Percentiles rank a stretch among this genome's conserved stretches.
Conservation (phyloP, 2,888 invertebrate species). For the Cantharis flavilabris region DNA sequence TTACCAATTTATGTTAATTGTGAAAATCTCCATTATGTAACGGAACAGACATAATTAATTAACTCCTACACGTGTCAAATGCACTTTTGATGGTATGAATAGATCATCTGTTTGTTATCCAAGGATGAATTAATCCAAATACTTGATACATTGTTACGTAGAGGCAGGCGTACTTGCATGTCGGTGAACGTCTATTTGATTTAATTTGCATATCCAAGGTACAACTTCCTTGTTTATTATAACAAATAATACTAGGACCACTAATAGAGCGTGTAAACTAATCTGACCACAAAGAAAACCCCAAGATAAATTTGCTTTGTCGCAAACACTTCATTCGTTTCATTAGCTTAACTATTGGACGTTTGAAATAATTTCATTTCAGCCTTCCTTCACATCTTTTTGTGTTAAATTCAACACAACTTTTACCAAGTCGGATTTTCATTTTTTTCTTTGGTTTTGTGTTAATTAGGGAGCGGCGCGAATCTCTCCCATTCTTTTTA, state of each 20-base stretch:
- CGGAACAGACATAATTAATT: neutral
- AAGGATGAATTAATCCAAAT: conserved; percentile 15
- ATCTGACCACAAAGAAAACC: neutral
- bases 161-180: neutral
- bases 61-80: conserved; percentile 2
- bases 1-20: neutral
- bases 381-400: neutral
- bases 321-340: neutral
- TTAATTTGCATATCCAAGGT: conserved; percentile 14
- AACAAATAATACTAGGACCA: neutral
- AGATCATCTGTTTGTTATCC: conserved; percentile 10
- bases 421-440: neutral
- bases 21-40: neutral
- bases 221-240: neutral
- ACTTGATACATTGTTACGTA: conserved; percentile 4
- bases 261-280: neutral
- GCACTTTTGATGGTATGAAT: conserved; percentile 1
- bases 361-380: neutral
- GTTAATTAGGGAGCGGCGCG: conserved; percentile 21
- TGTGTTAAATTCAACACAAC: neutral
- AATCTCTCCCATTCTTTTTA: conserved; percentile 11
- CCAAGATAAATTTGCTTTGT: neutral
- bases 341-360: neutral
- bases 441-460: neutral
- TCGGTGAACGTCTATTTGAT: conserved; percentile 19